Evolutionary conservation across 2,113 vertebrate species (phyloP).

Genomic region (Podarcis raffonei): DNA sequence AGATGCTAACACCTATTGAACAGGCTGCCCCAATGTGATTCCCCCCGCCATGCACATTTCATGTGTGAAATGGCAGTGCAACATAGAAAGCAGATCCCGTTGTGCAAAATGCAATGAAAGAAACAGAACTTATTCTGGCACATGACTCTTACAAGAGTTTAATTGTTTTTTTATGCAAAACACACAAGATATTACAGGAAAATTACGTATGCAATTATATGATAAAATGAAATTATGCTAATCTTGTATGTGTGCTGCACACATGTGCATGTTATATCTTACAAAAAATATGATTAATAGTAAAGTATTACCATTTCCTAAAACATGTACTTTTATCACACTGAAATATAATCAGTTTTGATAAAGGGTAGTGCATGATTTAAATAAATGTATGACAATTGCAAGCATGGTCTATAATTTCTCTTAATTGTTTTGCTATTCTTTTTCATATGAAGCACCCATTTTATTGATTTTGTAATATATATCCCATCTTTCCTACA

Average conservation of each 20-base stretch:
- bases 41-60: background rate
- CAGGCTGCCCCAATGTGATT: slow-evolving; percentile 3
- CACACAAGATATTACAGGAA: slow-evolving; percentile 26
- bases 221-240: background rate
- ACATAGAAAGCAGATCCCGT: slow-evolving; percentile 26
- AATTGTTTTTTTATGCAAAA: slow-evolving; percentile 19
- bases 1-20: slow-evolving; percentile 49
- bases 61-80: slow-evolving; percentile 9
- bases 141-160: slow-evolving; percentile 21
- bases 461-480: background rate
- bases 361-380: background rate
- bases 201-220: background rate
- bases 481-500: background rate
- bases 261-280: slow-evolving; percentile 9
- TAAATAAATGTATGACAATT: background rate
- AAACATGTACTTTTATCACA: background rate
- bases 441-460: background rate
- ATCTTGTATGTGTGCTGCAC: background rate
- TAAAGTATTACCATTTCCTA: slow-evolving; percentile 14
- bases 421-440: background rate
- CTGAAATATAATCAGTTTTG: background rate
- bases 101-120: background rate
- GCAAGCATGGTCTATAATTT: background rate
- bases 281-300: background rate
- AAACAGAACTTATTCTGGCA: slow-evolving; percentile 34